Evolutionary conservation across 2,888 invertebrate species (phyloP).

Genomic region (Epistrophe eligans): DNA sequence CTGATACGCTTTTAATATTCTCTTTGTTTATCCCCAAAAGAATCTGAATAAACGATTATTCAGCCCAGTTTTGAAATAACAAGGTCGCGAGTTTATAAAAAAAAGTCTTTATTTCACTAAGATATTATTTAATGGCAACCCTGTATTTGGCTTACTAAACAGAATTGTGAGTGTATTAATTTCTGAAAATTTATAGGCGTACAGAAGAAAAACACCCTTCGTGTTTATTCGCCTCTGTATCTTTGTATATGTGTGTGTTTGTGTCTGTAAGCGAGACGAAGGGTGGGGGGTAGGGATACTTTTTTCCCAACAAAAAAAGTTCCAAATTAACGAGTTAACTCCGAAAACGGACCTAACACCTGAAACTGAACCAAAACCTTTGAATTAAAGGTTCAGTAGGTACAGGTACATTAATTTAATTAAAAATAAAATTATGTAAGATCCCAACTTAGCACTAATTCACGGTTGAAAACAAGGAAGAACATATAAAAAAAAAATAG

Average conservation of each 20-base stretch:
- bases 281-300: background rate
- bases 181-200: conserved; percentile 63
- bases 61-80: too few relatives aligned
- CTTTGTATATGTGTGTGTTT: background rate
- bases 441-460: conserved; percentile 13
- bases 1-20: too few relatives aligned
- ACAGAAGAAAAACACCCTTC: conserved; percentile 22
- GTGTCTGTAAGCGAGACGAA: background rate
- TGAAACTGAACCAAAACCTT: conserved; percentile 16
- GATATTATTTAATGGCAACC: background rate
- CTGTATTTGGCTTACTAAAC: background rate
- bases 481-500: conserved; percentile 22
- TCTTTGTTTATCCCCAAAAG: too few relatives aligned
- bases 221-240: background rate
- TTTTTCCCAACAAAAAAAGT: background rate
- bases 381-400: conserved; percentile 60
- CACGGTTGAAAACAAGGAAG: conserved; percentile 29
- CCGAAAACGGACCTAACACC: background rate
- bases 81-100: background rate
- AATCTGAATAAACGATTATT: too few relatives aligned
- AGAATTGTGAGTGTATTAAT: conserved; percentile 28
- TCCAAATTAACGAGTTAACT: conserved; percentile 21
- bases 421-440: conserved; percentile 64
- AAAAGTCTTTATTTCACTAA: background rate
- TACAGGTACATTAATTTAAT: conserved; percentile 64